Evolutionary conservation across 2,888 invertebrate genomes (phyloP), one percentile per base, ranked within the genome.

Genomic region (Odontothrips loti): DNA sequence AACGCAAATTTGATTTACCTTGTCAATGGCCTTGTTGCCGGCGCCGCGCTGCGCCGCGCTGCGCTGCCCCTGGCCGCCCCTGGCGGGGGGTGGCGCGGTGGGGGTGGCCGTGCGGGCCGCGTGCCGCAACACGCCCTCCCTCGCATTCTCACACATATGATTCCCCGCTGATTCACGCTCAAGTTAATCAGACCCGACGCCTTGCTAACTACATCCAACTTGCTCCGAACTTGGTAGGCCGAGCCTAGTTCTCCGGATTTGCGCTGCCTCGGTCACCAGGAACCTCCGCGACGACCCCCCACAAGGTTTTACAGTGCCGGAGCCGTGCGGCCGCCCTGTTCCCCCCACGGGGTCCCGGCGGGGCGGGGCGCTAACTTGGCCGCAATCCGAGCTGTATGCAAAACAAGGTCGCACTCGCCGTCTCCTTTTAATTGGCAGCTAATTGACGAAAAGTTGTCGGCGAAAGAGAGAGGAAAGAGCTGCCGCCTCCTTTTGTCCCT

Each of bases 1-100:
- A 86, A 86, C 86, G 87, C 85, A 85, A 88, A 89, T 89, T 88
- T 87, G 88, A 89, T 89, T 88, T 87, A 86, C 87, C 68, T 75
- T 75, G 68, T 75, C 68, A 75, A 75, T 75, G 68, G 68, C 68
- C 68, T 75, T 75, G 43, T 80, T 86, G 86, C 85, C 87, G 86
- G 87, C 86, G 87, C 86, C 85, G 87, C 87, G 87, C 86, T 86
- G 86, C 87, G 63, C 63, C 11, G 63, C 11, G 63, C n/a, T 8
- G 63, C 20, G 63, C n/a, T 1, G 63, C 15, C 15, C 4, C 4
- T 12, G 4, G 51, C 51, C 4, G 51, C 15, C 4, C 51, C 10
- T 9, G 63, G 63, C 63, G 63, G 68, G 68, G 68, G 87, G 86
- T 87, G 58, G 81, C 68, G 82, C 15, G 80, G 43, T 43, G 47